Percentiles rank a stretch among this genome's conserved stretches.
phyloP scores from a whole-genome alignment of 2,113 vertebrate species.

The Pachypanchax playfairii region DNA sequence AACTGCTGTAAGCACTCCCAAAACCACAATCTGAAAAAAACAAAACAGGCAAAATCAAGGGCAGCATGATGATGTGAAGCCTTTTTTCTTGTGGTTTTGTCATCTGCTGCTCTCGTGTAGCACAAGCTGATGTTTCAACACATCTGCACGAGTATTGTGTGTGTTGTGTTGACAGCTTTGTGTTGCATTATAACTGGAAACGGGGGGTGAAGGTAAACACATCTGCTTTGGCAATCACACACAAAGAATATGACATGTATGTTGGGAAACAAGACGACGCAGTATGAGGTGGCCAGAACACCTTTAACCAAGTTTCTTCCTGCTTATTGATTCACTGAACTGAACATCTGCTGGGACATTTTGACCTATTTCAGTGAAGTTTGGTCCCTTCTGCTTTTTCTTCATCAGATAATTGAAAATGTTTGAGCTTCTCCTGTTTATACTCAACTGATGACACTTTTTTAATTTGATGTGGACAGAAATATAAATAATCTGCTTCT shows the following conservation, averaged over 20 bases:
- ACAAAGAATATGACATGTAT: constrained; percentile 20
- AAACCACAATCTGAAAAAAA: constrained; percentile 1
- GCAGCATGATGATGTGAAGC: not conserved
- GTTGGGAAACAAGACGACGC: constrained; percentile 27
- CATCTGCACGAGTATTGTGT: constrained; percentile 24
- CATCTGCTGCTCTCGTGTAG: constrained; percentile 23
- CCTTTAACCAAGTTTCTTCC: constrained; percentile 14
- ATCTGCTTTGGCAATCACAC: constrained; percentile 35
- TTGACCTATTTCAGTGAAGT: not conserved
- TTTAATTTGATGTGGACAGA: constrained; percentile 12
- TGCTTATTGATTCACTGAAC: constrained; percentile 25
- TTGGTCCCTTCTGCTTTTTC: not conserved
- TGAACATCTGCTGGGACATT: not conserved
- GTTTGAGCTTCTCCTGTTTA: not conserved
- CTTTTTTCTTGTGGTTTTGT: constrained; percentile 15
- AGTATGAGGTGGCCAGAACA: constrained; percentile 23
- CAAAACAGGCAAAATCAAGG: not conserved
- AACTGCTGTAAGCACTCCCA: not conserved
- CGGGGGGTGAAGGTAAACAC: constrained; percentile 61
- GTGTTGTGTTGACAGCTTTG: constrained; percentile 14
- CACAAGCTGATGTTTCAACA: constrained; percentile 39
- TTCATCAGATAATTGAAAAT: constrained; percentile 1
- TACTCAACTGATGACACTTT: too few species aligned
- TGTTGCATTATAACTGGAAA: constrained; percentile 38
- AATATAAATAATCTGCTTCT: constrained; percentile 18